These are phyloP conservation scores for Ypsolopha sequella DNA, from an alignment of 2,888 invertebrate genomes.

Conservation along the genomic window DNA sequence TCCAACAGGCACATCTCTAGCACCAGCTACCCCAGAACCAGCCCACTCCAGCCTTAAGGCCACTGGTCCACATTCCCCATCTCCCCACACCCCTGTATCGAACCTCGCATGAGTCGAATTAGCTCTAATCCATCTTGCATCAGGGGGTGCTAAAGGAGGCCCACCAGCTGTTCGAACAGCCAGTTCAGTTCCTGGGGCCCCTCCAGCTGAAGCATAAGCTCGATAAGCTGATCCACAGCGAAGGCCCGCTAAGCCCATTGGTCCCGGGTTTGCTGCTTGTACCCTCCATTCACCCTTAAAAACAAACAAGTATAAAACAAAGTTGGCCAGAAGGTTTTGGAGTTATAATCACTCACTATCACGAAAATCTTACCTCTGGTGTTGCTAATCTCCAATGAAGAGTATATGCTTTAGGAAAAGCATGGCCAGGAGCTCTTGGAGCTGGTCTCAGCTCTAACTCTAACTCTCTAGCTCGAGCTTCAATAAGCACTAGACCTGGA, in stretches of 20 bases:
- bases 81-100: constrained; percentile 85
- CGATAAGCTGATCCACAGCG: constrained; percentile 88
- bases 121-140: constrained; percentile 80
- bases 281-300: constrained; percentile 75
- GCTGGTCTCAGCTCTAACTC: constrained; percentile 51
- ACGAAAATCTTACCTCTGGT: constrained; percentile 72
- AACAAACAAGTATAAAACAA: background rate
- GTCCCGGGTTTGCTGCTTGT: constrained; percentile 49
- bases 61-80: constrained; percentile 86
- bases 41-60: constrained; percentile 82
- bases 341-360: background rate
- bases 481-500: constrained; percentile 73
- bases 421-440: constrained; percentile 47
- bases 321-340: background rate
- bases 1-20: constrained; percentile 55
- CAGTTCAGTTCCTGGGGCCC: constrained; percentile 80
- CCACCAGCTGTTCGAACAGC: constrained; percentile 47
- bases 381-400: constrained; percentile 77
- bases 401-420: constrained; percentile 70
- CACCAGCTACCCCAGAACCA: constrained; percentile 61
- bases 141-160: constrained; percentile 67
- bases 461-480: constrained; percentile 51
- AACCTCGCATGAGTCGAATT: constrained; percentile 86
- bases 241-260: constrained; percentile 75
- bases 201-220: constrained; percentile 84